Evolutionary conservation across 1,140 invertebrate genomes (phyloP), one percentile per base, ranked within the genome.

Genomic region (Micrasema longulum): DNA sequence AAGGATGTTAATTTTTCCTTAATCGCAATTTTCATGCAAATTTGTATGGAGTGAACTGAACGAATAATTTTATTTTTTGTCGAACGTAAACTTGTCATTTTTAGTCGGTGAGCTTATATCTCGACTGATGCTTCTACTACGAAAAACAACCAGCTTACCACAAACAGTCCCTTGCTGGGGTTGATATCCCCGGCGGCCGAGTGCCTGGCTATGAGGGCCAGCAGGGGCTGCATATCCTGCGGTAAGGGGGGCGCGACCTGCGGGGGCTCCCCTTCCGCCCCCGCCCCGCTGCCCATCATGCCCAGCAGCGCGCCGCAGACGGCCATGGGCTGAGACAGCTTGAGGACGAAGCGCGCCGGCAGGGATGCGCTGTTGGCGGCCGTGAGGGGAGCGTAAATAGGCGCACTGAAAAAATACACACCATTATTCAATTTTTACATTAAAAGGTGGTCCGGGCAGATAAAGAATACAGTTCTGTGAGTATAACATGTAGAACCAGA

Each of bases 281-380:
- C 76, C 79, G 81, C 79, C 5, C 81, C 81, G 87, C 91, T 76
- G 89, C 95, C 66, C 91, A 89, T 85, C 84, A 89, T 79, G 71
- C 89, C 86, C n/a, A 95, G 84, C 20, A 95, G 81, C 45, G 90
- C 88, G 31, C 90, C 80, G 77, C 94, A 94, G 55, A 98, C 90
- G 5, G 96, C 94, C 84, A 97, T 91, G 1, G 95, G 93, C 78
- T 95, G 91, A 23, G 91, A 91, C 12, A 99, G 84, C 72, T 92
- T 92, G 16, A 99, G 84, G 0, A 95, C 92, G 85, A 97, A 98
- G 79, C 91, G 94, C 0, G 96, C 96, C 0, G 96, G 95, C 76
- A 99, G 83, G 78, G 92, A 90, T 38, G 92, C 91, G 74, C 94
- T 97, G 84, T 98, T 99, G 68, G 91, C 88, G 50, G 90, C 88